These are phyloP conservation scores for Eospalax fontanierii DNA, from an alignment of 2,797 vertebrate species.

Conservation along the genomic window DNA sequence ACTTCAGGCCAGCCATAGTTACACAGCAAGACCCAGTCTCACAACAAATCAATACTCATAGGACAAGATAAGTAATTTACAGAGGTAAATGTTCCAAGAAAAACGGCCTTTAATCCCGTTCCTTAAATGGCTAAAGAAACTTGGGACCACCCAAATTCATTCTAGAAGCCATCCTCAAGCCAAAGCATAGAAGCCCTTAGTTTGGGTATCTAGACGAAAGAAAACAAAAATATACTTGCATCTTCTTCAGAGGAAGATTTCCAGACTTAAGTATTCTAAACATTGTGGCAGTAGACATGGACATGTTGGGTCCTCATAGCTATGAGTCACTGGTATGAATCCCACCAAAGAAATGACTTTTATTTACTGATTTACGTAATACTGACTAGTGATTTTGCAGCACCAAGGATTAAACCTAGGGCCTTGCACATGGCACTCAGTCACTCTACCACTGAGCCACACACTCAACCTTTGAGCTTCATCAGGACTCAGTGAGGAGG, in stretches of 20 bases:
- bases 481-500: not conserved
- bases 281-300: not conserved
- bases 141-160: not conserved
- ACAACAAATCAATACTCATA: too few relatives aligned
- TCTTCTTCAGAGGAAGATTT: not conserved
- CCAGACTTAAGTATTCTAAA: not conserved
- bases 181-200: not conserved
- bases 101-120: not conserved
- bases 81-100: not conserved
- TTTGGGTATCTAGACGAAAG: not conserved
- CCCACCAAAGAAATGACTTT: not conserved
- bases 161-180: not conserved
- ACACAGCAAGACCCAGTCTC: too few relatives aligned
- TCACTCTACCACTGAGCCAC: not conserved
- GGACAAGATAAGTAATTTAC: not conserved
- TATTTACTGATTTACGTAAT: not conserved
- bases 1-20: too few relatives aligned
- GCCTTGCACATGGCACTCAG: not conserved
- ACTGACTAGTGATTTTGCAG: not conserved
- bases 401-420: not conserved
- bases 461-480: not conserved
- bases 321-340: not conserved
- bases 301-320: not conserved
- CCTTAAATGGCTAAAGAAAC: not conserved
- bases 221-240: too few relatives aligned